Percentiles rank a stretch among this genome's conserved stretches.
Conservation (phyloP, 2,888 invertebrate genomes). For the Noctua janthe region DNA sequence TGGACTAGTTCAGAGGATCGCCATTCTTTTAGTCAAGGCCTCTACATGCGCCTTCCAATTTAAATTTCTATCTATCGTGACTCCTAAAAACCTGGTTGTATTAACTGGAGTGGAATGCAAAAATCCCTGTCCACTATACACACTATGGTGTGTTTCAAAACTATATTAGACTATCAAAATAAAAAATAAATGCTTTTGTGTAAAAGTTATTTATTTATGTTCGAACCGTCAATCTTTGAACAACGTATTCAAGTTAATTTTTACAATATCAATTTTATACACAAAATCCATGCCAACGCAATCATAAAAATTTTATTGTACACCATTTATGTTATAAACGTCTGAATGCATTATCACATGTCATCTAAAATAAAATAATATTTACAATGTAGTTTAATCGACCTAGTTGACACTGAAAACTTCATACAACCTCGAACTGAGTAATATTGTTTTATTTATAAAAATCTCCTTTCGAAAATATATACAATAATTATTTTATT, state of each 20-base stretch:
- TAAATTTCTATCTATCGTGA: no score
- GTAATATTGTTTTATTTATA: slow-evolving; percentile 85
- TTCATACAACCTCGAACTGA: slow-evolving; percentile 83
- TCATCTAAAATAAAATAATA: slow-evolving; percentile 82
- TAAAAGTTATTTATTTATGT: slow-evolving; percentile 90
- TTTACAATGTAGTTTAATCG: slow-evolving; percentile 83
- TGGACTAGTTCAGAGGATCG: background rate
- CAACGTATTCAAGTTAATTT: slow-evolving; percentile 87
- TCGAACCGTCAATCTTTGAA: slow-evolving; percentile 88
- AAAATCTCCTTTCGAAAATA: slow-evolving; percentile 88
- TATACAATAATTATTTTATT: slow-evolving; percentile 84
- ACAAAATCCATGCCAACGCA: slow-evolving; percentile 87
- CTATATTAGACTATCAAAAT: background rate
- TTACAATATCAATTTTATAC: slow-evolving; percentile 89
- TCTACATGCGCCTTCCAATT: no score
- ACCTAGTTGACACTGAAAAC: slow-evolving; percentile 81
- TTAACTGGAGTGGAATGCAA: background rate
- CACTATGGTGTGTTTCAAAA: background rate
- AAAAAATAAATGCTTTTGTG: slow-evolving; percentile 72
- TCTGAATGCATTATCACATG: slow-evolving; percentile 88
- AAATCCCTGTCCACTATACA: background rate
- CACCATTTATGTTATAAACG: slow-evolving; percentile 84
- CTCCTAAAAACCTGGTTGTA: no score
- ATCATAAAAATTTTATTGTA: slow-evolving; percentile 88
- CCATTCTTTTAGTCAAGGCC: no score